phyloP scores from a whole-genome alignment of 2,113 vertebrate genomes.

The Phaethon lepturus region DNA sequence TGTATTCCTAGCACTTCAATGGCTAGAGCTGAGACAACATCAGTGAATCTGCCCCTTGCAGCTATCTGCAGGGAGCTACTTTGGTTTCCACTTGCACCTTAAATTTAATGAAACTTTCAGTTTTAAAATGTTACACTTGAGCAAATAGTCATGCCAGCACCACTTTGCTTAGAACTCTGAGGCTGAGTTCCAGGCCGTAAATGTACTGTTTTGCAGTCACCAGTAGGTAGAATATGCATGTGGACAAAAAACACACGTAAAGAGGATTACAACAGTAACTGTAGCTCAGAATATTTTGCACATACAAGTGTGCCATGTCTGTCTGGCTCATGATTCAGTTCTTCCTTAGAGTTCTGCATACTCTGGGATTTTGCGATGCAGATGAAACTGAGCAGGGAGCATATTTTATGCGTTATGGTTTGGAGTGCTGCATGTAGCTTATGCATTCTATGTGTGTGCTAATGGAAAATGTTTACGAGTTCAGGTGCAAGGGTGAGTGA shows the following conservation, averaged over 20 bases:
- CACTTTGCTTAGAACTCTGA: neutral
- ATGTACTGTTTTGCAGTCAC: neutral
- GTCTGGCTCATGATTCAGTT: neutral
- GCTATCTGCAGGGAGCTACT: neutral
- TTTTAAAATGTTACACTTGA: neutral
- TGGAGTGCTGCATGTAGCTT: neutral
- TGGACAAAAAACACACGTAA: neutral
- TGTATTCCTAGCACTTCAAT: fast-evolving
- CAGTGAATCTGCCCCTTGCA: neutral
- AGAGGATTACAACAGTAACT: neutral
- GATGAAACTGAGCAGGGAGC: neutral
- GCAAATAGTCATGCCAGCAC: neutral
- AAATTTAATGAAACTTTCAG: neutral
- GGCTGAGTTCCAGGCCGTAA: neutral
- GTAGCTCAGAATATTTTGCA: neutral
- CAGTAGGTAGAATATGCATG: neutral
- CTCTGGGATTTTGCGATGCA: neutral
- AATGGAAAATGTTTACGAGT: neutral
- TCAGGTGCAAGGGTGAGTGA: neutral
- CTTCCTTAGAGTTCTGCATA: neutral
- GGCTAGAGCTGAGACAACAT: neutral
- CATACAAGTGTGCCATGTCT: fast-evolving
- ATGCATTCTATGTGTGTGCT: neutral
- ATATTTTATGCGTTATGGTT: neutral
- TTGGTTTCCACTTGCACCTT: neutral